Evolutionary conservation across 2,113 vertebrate genomes (phyloP), one percentile per base, ranked within the genome.

Genomic region (Lonchura striata): DNA sequence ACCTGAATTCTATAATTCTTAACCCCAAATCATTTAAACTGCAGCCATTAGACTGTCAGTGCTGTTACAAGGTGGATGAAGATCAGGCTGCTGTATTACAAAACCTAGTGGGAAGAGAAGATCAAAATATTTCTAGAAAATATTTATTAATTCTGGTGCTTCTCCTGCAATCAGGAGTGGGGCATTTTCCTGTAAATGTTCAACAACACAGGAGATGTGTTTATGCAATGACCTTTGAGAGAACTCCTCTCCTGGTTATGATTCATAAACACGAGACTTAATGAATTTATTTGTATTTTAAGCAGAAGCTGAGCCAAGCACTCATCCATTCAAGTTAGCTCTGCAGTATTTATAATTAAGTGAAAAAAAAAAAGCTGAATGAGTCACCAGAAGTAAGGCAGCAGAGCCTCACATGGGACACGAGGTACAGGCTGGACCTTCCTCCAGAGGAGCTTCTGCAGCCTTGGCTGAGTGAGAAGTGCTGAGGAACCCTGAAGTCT

Each of bases 401-500:
- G 74, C 3, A 2, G 30, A 60, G 60, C n/a, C n/a, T n/a, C n/a
- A n/a, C n/a, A n/a, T n/a, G n/a, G 33, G 72, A 41, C 0, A 0
- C 6, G 30, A 81, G 52, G 14, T 0, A 22, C 44, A 69, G 69
- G 47, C 68, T 74, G 56, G 18, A 89, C 44, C 30, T 77, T n/a
- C 54, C 66, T 68, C 35, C 30, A 16, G 59, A 21, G 21, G 53
- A 79, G 64, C 13, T 86, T 59, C 83, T 92, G 60, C 25, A 81
- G 11, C 25, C 30, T 17, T 15, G 21, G 37, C 28, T 35, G 37
- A 31, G 25, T 19, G 28, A 35, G n/a, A 50, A 53, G 9, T 15
- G 22, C 64, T 52, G 52, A 60, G 79, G 71, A 90, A 60, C 22
- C 44, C 66, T 44, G 18, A 49, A 64, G 9, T 16, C 21, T 33